Evolutionary conservation across 2,113 vertebrate species (phyloP).

Genomic region (Siniperca knerii): DNA sequence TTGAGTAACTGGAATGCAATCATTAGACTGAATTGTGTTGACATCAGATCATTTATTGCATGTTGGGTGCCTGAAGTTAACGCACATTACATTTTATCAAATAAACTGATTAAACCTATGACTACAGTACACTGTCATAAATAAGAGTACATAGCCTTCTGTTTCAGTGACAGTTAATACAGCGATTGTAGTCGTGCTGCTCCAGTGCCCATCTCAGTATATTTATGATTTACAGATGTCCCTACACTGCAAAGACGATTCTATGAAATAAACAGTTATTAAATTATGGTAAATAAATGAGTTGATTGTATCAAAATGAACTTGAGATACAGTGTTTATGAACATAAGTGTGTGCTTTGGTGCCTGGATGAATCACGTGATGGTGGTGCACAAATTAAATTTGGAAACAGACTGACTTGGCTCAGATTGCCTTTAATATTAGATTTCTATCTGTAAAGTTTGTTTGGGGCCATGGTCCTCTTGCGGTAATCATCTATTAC

Average conservation of each 20-base stretch:
- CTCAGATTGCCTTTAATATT: conserved; percentile 37
- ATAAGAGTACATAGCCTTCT: neutral
- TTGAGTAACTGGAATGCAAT: conserved; percentile 23
- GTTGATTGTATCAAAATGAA: neutral
- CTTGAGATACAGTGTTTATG: neutral
- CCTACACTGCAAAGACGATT: neutral
- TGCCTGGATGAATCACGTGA: conserved; percentile 31
- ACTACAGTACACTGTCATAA: neutral
- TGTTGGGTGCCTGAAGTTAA: conserved; percentile 17
- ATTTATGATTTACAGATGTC: conserved; percentile 18
- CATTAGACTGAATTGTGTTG: conserved; percentile 23
- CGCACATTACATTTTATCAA: conserved; percentile 28
- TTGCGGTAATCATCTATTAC: conserved; percentile 6
- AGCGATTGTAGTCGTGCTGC: conserved; percentile 8
- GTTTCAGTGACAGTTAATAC: neutral
- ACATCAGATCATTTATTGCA: neutral
- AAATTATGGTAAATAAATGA: conserved; percentile 21
- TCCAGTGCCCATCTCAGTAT: neutral
- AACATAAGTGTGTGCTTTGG: neutral
- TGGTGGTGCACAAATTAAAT: conserved; percentile 30
- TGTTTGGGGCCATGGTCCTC: conserved; percentile 7
- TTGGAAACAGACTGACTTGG: conserved; percentile 24
- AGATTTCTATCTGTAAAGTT: conserved; percentile 33
- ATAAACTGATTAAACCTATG: conserved; percentile 28
- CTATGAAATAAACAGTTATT: conserved; percentile 6